Conservation (phyloP, 2,113 vertebrate genomes). For the Festucalex cinctus region DNA sequence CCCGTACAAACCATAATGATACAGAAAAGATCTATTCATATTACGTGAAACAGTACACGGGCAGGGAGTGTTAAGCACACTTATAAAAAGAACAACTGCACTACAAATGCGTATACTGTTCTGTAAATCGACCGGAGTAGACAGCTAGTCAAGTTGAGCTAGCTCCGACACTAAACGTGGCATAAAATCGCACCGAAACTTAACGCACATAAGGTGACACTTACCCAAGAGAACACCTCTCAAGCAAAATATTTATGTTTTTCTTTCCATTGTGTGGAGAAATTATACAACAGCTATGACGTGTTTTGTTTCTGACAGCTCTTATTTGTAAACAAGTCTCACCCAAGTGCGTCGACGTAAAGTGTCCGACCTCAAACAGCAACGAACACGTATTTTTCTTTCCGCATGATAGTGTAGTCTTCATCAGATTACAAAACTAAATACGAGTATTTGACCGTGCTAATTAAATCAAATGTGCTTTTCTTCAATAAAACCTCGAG, state of each 20-base stretch:
- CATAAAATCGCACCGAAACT: constrained; percentile 1
- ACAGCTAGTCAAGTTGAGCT: background rate
- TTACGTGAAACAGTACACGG: background rate
- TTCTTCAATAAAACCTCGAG: too few relatives aligned
- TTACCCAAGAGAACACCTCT: constrained; percentile 27
- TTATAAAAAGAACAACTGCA: background rate
- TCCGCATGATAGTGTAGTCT: background rate
- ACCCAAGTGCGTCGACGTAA: constrained; percentile 41
- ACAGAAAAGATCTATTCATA: too few relatives aligned
- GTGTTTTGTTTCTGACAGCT: background rate
- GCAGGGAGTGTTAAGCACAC: background rate
- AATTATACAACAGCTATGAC: background rate
- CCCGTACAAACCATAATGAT: too few relatives aligned
- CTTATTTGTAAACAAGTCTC: constrained; percentile 60
- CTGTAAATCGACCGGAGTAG: background rate
- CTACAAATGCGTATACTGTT: background rate
- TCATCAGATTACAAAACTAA: background rate
- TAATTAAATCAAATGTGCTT: too few relatives aligned
- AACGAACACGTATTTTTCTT: background rate
- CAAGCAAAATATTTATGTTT: background rate
- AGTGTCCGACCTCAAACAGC: constrained; percentile 45
- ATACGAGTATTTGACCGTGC: background rate
- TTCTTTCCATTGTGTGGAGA: background rate
- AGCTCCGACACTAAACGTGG: background rate
- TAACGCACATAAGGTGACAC: constrained; percentile 7